A percentile compares a stretch with the other conserved stretches of the same genome.
Conservation (phyloP, 2,113 vertebrate genomes). For the Oncorhynchus clarkii region DNA sequence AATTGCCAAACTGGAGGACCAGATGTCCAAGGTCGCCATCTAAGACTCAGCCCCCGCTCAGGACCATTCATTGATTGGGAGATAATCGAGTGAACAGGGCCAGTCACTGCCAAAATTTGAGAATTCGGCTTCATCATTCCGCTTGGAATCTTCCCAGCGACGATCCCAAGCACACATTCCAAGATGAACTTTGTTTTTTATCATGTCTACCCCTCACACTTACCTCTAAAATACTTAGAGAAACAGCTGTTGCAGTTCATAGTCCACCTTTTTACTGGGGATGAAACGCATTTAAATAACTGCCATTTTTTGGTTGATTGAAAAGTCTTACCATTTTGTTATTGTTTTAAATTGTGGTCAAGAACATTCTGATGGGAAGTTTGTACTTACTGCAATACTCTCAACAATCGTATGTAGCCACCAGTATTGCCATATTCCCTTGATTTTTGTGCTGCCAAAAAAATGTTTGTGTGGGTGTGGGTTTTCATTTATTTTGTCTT, state of each 20-base stretch:
- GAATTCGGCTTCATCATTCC: conserved; percentile 64
- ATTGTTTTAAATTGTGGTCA: conserved; percentile 51
- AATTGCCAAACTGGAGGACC: conserved; percentile 94
- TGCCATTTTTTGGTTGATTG: conserved; percentile 71
- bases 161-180: conserved; percentile 77
- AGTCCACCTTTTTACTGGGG: conserved; percentile 63
- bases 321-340: conserved; percentile 54
- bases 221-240: conserved; percentile 40
- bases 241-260: conserved; percentile 54
- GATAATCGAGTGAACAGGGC: conserved; percentile 55
- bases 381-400: conserved; percentile 59
- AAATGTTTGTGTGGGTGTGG: conserved; percentile 40
- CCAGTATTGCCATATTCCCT: conserved; percentile 72
- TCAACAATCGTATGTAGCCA: conserved; percentile 67
- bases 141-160: conserved; percentile 63
- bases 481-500: conserved; percentile 35
- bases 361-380: conserved; percentile 67
- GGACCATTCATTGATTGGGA: conserved; percentile 46
- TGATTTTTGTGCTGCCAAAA: conserved; percentile 72
- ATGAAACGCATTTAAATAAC: conserved; percentile 71
- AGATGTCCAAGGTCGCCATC: conserved; percentile 88
- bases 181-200: conserved; percentile 71
- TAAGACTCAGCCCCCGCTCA: conserved; percentile 62
- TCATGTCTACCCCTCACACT: conserved; percentile 65
- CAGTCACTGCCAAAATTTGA: conserved; percentile 64